Conservation (phyloP, 2,888 invertebrate species). For the Eilema griseolum region DNA sequence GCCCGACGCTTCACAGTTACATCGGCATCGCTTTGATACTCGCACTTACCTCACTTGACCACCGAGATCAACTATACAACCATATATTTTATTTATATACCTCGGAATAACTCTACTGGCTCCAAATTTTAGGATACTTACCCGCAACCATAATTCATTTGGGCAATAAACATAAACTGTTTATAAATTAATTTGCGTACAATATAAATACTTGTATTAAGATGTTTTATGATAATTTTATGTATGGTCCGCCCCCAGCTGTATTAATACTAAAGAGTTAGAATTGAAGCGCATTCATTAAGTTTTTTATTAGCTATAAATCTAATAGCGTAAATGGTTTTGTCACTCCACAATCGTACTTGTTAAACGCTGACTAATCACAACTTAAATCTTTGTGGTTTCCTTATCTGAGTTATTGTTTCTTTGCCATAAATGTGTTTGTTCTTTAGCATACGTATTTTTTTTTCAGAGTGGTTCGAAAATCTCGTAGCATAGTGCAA, state of each 20-base stretch:
- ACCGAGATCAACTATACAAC: conserved; percentile 23
- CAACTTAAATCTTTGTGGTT: conserved; percentile 53
- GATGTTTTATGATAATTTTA: conserved; percentile 82
- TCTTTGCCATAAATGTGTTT: too few relatives aligned
- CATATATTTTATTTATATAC: conserved; percentile 14
- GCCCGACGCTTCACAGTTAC: conserved; percentile 83
- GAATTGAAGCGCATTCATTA: conserved; percentile 67
- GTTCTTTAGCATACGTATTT: too few relatives aligned
- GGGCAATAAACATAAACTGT: conserved; percentile 64
- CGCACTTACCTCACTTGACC: conserved; percentile 32
- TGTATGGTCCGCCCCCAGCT: conserved; percentile 72
- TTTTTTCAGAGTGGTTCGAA: too few relatives aligned
- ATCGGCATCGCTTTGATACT: conserved; percentile 75
- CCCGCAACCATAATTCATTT: conserved; percentile 60
- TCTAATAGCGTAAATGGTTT: conserved; percentile 68
- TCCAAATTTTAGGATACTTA: conserved; percentile 40
- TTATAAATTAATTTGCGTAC: conserved; percentile 73
- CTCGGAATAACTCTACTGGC: conserved; percentile 15
- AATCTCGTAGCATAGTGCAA: not conserved
- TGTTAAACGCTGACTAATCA: conserved; percentile 62
- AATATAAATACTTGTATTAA: conserved; percentile 75
- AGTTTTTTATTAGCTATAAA: conserved; percentile 76
- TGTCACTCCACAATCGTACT: conserved; percentile 61
- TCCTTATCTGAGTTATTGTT: not conserved
- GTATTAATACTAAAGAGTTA: conserved; percentile 67